These are phyloP conservation scores for Phycodurus eques DNA, from an alignment of 2,113 vertebrate species.

Conservation along the genomic window DNA sequence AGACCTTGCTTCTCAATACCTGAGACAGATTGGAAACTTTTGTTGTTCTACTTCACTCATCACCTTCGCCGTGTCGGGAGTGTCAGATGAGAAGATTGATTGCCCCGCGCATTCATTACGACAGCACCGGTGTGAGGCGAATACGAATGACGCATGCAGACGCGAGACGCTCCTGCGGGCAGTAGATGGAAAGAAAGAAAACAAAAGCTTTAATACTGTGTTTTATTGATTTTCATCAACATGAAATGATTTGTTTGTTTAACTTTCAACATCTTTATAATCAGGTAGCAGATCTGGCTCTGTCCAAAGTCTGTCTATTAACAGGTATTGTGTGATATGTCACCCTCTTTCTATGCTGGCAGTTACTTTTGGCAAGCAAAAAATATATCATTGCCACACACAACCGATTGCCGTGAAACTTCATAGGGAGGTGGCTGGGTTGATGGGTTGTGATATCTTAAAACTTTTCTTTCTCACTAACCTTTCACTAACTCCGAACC, in stretches of 20 bases:
- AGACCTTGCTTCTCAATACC: background rate
- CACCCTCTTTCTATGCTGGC: background rate
- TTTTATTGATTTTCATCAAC: slow-evolving; percentile 9
- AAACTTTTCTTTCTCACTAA: too few relatives aligned
- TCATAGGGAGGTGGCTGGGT: too few relatives aligned
- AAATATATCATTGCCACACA: background rate
- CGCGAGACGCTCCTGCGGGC: background rate
- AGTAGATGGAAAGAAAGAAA: background rate
- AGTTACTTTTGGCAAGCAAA: background rate
- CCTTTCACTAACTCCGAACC: too few relatives aligned
- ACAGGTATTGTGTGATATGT: background rate
- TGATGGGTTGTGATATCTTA: too few relatives aligned
- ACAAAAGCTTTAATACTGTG: background rate
- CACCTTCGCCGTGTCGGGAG: slow-evolving; percentile 7
- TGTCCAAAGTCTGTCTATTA: background rate
- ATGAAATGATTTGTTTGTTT: slow-evolving; percentile 1
- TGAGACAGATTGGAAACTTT: background rate
- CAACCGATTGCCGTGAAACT: background rate
- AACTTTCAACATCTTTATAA: background rate
- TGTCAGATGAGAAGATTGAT: slow-evolving; percentile 14
- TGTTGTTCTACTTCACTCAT: slow-evolving; percentile 9
- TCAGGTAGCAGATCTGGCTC: background rate
- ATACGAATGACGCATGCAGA: background rate
- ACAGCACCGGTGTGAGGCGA: background rate
- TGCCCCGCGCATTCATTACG: slow-evolving; percentile 5